These are phyloP conservation scores for Sebastes dallii DNA, from an alignment of 2,797 vertebrate genomes.

Conservation along the genomic window DNA sequence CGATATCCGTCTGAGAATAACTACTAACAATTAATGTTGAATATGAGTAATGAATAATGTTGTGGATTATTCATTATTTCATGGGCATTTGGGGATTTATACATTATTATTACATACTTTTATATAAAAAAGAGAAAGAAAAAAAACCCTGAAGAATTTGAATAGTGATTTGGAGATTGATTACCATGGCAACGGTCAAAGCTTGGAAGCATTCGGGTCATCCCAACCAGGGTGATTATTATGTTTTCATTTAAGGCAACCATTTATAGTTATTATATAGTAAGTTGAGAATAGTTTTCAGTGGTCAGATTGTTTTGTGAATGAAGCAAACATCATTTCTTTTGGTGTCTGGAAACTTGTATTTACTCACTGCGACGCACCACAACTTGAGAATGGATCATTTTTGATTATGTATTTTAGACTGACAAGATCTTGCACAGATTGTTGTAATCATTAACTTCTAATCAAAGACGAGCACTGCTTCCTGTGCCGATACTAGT, in stretches of 20 bases:
- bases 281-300: slow-evolving; percentile 10
- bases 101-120: too few species aligned
- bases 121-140: too few species aligned
- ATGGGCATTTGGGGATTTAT: too few species aligned
- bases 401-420: slow-evolving; percentile 28
- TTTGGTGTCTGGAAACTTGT: slow-evolving; percentile 14
- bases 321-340: slow-evolving; percentile 46
- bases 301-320: slow-evolving; percentile 42
- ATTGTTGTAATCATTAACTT: slow-evolving; percentile 66
- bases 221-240: background rate
- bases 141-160: too few species aligned
- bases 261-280: background rate
- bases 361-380: background rate
- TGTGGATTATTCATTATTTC: too few species aligned
- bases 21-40: too few species aligned
- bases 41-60: too few species aligned
- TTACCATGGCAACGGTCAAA: too few species aligned
- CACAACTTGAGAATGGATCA: slow-evolving; percentile 3
- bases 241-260: background rate
- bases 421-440: slow-evolving; percentile 57
- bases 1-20: too few species aligned
- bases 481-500: slow-evolving; percentile 47
- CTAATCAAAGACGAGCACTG: slow-evolving; percentile 69
- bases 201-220: too few species aligned
- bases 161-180: too few species aligned